Percentiles rank a stretch among this genome's conserved stretches.
phyloP scores from a whole-genome alignment of 2,797 vertebrate genomes.

The Uromys caudimaculatus region DNA sequence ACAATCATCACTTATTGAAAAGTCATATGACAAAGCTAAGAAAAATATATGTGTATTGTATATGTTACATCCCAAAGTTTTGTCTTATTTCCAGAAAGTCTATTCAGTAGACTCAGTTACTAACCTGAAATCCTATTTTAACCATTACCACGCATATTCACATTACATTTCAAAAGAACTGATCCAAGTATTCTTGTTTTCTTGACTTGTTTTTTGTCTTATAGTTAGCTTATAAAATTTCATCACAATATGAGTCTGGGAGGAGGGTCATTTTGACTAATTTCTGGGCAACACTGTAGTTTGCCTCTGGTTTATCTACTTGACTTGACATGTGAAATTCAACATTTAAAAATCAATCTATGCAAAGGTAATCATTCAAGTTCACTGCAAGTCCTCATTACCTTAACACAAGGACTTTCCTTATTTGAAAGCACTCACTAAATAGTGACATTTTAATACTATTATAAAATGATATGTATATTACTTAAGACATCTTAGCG shows the following conservation, averaged over 20 bases:
- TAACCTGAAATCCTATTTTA: neutral
- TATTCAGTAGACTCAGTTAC: neutral
- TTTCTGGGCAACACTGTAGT: neutral
- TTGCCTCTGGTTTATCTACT: neutral
- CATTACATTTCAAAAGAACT: neutral
- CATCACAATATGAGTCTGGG: neutral
- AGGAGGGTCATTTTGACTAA: neutral
- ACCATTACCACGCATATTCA: neutral
- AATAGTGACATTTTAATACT: constrained; percentile 56
- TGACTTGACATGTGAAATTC: neutral
- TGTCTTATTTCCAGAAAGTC: neutral
- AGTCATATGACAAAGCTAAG: neutral
- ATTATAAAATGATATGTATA: constrained; percentile 48
- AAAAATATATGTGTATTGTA: neutral
- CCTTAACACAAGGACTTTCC: neutral
- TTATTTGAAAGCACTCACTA: constrained; percentile 16
- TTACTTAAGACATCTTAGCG: constrained; percentile 17
- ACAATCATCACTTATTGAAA: neutral
- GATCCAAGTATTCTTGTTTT: neutral
- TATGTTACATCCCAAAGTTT: neutral
- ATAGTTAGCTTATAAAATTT: constrained; percentile 10
- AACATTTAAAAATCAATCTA: neutral
- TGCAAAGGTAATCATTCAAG: constrained; percentile 17
- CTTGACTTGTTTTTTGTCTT: neutral
- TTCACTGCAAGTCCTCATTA: constrained; percentile 32